Percentiles rank a stretch among this genome's conserved stretches.
Evolutionary conservation across 2,888 invertebrate species (phyloP).

Genomic region (Agrotis clavis): DNA sequence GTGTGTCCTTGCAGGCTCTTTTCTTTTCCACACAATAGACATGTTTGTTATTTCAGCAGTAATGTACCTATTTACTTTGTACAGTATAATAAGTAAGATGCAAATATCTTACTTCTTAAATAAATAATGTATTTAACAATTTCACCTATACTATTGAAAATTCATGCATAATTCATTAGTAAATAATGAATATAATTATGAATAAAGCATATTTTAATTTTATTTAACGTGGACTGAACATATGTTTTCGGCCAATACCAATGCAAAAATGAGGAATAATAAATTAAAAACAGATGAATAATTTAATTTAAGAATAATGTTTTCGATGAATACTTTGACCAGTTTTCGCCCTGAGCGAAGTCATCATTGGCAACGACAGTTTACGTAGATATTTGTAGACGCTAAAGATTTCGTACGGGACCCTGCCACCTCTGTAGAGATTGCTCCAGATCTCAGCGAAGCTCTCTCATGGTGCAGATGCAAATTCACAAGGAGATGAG

Average conservation of each 20-base stretch:
- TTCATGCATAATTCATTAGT: neutral
- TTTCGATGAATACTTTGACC: neutral
- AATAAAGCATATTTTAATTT: neutral
- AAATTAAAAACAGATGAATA: neutral
- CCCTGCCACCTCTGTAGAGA: too few species aligned
- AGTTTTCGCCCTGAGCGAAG: too few species aligned
- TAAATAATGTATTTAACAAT: neutral
- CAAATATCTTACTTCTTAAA: neutral
- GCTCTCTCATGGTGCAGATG: too few species aligned
- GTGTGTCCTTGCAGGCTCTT: neutral
- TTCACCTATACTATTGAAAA: neutral
- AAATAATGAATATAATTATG: too few species aligned
- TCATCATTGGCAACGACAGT: too few species aligned
- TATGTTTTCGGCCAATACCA: neutral
- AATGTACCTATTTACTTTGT: slow-evolving; percentile 22
- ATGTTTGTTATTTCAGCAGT: slow-evolving; percentile 7
- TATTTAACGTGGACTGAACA: neutral
- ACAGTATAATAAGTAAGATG: neutral
- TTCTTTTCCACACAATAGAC: slow-evolving; percentile 6
- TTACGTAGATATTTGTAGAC: too few species aligned
- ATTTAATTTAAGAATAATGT: neutral
- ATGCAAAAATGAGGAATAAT: too few species aligned
- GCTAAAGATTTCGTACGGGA: too few species aligned
- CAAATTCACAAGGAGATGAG: too few species aligned
- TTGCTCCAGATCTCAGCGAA: too few species aligned